Evolutionary conservation across 1,140 invertebrate genomes (phyloP), one percentile per base, ranked within the genome.

Genomic region (Achroia grisella): DNA sequence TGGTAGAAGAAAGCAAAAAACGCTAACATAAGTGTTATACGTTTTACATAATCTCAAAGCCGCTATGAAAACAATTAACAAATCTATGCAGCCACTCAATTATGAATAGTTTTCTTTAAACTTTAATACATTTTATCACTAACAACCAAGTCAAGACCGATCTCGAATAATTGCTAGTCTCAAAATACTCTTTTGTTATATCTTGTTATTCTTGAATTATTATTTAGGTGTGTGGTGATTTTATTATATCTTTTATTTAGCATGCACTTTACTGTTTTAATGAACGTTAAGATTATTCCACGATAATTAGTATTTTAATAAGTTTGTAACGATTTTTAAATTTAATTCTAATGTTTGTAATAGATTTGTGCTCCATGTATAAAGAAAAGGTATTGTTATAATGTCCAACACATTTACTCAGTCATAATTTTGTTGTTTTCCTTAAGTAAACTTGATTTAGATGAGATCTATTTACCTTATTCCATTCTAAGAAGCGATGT

Each of bases 111-210:
- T 37, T 45, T 55, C 46, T 46, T n/a, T n/a, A n/a, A n/a, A n/a
- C n/a, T n/a, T n/a, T 36, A n/a, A 31, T 29, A 39, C 36, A 23
- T 44, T 10, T 27, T 43, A 46, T 10, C 10, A 50, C 39, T 54
- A 54, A 47, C 40, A 10, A 54, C 40, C 40, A 10, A 9, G 4
- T 34, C 14, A 15, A 15, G 76, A 69, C 66, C 67, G 61, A 63
- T 59, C 37, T 56, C 30, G 54, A 64, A 59, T 52, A 70, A 76
- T 79, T 59, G 80, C 77, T 84, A 84, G 80, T 84, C 80, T 84
- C 75, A 81, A 81, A 40, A 40, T 34, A 23, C 17, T 23, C 17
- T 23, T 23, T 23, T 23, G 17, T 23, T 23, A 23, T 23, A 2
- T 23, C 17, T n/a, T 3, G 17, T 23, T 23, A 23, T 23, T 23